Conservation (phyloP, 2,113 vertebrate species). For the Macrotus californicus region DNA sequence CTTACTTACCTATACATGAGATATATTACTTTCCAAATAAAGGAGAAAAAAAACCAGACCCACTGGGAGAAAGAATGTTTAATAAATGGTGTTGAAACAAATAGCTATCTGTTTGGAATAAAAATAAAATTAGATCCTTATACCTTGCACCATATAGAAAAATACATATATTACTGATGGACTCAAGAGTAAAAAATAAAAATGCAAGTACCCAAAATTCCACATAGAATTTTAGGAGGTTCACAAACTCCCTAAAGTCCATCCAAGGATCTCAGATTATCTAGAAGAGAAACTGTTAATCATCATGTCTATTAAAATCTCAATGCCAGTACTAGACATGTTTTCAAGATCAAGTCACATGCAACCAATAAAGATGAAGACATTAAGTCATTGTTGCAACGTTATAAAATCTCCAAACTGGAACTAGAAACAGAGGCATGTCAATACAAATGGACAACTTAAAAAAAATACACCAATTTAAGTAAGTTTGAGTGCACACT, state of each 20-base stretch:
- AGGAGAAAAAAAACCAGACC: constrained; percentile 19
- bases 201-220: constrained; percentile 68
- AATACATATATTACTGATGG: constrained; percentile 73
- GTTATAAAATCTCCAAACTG: constrained; percentile 79
- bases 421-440: constrained; percentile 77
- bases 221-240: constrained; percentile 49
- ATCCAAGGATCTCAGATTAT: constrained; percentile 38
- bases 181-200: constrained; percentile 69
- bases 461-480: constrained; percentile 68
- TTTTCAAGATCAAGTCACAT: constrained; percentile 65
- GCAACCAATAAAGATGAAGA: constrained; percentile 78
- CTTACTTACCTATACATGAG: not conserved
- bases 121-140: constrained; percentile 72
- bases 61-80: constrained; percentile 64
- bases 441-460: constrained; percentile 76
- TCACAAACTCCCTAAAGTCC: constrained; percentile 37
- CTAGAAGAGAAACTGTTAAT: constrained; percentile 42
- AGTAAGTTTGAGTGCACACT: constrained; percentile 75
- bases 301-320: constrained; percentile 53
- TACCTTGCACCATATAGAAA: constrained; percentile 72
- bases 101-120: constrained; percentile 64
- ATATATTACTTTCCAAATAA: not conserved
- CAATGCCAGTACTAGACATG: constrained; percentile 30
- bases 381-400: constrained; percentile 70
- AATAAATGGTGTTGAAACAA: constrained; percentile 69